These are phyloP conservation scores for Passer montanus DNA, from an alignment of 2,113 vertebrate species.

Conservation along the genomic window DNA sequence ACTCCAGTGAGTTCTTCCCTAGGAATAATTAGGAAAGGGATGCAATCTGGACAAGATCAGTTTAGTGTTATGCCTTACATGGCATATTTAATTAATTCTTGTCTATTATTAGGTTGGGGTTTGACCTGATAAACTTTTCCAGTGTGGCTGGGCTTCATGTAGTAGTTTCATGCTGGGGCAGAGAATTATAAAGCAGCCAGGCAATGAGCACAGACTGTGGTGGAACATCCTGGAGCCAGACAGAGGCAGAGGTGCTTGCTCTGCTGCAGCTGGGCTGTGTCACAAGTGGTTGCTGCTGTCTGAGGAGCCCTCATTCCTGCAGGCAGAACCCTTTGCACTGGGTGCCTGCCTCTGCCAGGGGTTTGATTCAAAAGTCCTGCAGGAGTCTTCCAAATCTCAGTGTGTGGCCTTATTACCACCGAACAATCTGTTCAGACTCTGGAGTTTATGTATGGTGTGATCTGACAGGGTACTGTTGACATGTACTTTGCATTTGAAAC, in stretches of 20 bases:
- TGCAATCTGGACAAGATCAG: not conserved
- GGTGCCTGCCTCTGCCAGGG: not conserved
- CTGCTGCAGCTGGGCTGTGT: not conserved
- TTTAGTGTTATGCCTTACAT: not conserved
- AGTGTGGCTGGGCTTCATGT: not conserved
- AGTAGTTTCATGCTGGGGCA: not conserved
- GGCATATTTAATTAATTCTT: not conserved
- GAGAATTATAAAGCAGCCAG: not conserved
- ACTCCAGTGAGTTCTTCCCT: not conserved
- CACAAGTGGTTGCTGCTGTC: not conserved
- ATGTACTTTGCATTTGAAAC: not conserved
- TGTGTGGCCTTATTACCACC: not conserved
- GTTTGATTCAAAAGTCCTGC: not conserved
- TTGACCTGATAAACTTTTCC: not conserved
- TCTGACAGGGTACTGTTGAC: not conserved
- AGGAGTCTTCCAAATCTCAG: not conserved
- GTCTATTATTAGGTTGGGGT: not conserved
- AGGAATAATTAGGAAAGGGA: not conserved
- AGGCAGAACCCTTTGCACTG: not conserved
- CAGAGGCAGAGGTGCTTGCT: not conserved
- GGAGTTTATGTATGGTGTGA: fast-evolving
- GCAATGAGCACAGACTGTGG: not conserved
- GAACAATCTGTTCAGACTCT: not conserved
- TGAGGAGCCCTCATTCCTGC: not conserved
- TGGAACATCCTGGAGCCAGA: not conserved